Percentiles rank a stretch among this genome's conserved stretches.
Evolutionary conservation across 2,888 invertebrate genomes (phyloP).

Genomic region (Dichetophora obliterata): DNA sequence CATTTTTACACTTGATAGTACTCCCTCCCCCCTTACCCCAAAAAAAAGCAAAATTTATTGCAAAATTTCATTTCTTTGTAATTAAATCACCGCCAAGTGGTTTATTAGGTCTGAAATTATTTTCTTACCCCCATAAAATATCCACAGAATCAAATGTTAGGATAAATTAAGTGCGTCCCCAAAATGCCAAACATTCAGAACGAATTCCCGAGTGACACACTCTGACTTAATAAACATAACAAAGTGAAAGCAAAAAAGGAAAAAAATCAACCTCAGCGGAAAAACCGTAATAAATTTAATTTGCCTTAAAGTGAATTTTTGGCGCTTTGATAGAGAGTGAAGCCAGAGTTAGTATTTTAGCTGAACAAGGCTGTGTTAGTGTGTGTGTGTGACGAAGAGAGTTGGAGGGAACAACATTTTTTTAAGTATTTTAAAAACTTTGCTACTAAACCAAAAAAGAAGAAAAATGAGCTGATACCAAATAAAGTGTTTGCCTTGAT

Average conservation of each 20-base stretch:
- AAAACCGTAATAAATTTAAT: constrained; percentile 33
- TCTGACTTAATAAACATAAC: not conserved
- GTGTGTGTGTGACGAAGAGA: not conserved
- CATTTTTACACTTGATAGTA: too few species aligned
- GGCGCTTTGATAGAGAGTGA: not conserved
- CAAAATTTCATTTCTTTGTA: not conserved
- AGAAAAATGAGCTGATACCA: not conserved
- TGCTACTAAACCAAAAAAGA: not conserved
- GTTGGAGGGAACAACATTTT: too few species aligned
- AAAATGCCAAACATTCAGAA: constrained; percentile 8
- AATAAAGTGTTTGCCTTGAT: not conserved
- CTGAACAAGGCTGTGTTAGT: not conserved
- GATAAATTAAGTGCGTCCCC: not conserved
- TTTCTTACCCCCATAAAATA: constrained; percentile 31
- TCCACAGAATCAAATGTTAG: not conserved
- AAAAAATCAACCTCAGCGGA: not conserved
- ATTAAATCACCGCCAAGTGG: constrained; percentile 1
- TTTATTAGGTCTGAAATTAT: constrained; percentile 15
- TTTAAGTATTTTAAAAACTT: constrained; percentile 13
- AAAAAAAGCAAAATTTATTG: too few species aligned
- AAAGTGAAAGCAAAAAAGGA: not conserved
- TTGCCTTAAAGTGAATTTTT: constrained; percentile 26
- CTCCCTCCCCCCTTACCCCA: too few species aligned
- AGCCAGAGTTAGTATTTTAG: not conserved
- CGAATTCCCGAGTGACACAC: constrained; percentile 19